Evolutionary conservation across 1,140 invertebrate genomes (phyloP).

Genomic region (Sipha flava): DNA sequence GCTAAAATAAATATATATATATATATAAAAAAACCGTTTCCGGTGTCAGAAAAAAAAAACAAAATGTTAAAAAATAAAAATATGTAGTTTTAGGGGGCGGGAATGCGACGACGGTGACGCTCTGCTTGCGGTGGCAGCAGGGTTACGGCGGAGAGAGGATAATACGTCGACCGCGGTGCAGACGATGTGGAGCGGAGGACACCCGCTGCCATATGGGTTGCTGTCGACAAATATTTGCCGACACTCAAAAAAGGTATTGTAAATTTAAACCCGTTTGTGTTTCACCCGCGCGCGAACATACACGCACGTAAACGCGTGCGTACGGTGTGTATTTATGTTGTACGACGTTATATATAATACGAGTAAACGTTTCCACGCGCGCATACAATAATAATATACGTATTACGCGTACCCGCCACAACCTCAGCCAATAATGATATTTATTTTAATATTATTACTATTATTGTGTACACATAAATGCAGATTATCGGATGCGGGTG

Average conservation of each 20-base stretch:
- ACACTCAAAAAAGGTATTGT: conserved; percentile 28
- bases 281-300: not conserved
- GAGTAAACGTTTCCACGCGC: conserved; percentile 11
- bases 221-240: conserved; percentile 29
- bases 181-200: not conserved
- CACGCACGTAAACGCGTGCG: not conserved
- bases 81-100: not conserved
- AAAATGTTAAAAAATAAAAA: not conserved
- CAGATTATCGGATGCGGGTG: not conserved
- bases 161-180: not conserved
- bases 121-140: too few relatives aligned
- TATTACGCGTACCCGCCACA: not conserved
- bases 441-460: conserved; percentile 17
- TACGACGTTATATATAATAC: not conserved
- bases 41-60: not conserved
- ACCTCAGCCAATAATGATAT: conserved; percentile 15
- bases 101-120: not conserved
- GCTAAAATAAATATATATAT: not conserved
- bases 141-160: too few relatives aligned
- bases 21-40: conserved; percentile 6
- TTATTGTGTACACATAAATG: conserved; percentile 3
- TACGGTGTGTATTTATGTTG: not conserved
- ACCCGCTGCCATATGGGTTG: conserved; percentile 1
- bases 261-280: conserved; percentile 32
- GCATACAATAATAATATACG: not conserved